Percentiles rank a stretch among this genome's conserved stretches.
These are phyloP conservation scores for Trichonephila clavipes DNA, from an alignment of 1,140 invertebrate species.

Conservation along the genomic window DNA sequence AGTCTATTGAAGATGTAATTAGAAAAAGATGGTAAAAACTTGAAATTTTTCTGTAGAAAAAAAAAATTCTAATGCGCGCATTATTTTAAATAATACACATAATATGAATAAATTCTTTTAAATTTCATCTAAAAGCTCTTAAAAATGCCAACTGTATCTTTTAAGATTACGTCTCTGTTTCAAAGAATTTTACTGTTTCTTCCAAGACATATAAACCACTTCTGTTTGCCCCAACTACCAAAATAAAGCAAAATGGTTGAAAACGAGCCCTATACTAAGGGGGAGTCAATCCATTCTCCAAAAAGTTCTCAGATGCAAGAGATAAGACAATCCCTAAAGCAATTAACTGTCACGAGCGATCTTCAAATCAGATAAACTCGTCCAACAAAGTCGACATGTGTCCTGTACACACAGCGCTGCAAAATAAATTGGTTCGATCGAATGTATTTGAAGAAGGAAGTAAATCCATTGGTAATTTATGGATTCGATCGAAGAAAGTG, in stretches of 20 bases:
- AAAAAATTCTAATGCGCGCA: too few species aligned
- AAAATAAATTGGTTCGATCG: constrained; percentile 58
- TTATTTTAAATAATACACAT: too few species aligned
- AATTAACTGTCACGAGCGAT: constrained; percentile 49
- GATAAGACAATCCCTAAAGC: constrained; percentile 62
- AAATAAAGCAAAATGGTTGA: neutral
- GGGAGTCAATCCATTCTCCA: neutral
- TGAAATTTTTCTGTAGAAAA: too few species aligned
- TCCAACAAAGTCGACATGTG: neutral
- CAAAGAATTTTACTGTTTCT: neutral
- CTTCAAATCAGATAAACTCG: constrained; percentile 43
- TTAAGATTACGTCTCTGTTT: too few species aligned
- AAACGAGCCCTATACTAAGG: neutral
- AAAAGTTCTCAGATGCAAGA: constrained; percentile 41
- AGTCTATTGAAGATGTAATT: too few species aligned
- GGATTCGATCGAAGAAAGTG: constrained; percentile 17
- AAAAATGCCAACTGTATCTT: too few species aligned
- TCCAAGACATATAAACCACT: neutral
- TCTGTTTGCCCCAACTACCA: neutral
- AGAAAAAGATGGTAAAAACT: too few species aligned
- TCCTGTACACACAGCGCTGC: constrained; percentile 6
- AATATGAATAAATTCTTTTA: too few species aligned
- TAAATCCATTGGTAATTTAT: constrained; percentile 45
- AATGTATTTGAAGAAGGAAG: constrained; percentile 39
- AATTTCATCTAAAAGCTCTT: too few species aligned